Base-by-base conservation (phyloP, 2,888 invertebrate species). In the Dugesia japonica region DNA sequence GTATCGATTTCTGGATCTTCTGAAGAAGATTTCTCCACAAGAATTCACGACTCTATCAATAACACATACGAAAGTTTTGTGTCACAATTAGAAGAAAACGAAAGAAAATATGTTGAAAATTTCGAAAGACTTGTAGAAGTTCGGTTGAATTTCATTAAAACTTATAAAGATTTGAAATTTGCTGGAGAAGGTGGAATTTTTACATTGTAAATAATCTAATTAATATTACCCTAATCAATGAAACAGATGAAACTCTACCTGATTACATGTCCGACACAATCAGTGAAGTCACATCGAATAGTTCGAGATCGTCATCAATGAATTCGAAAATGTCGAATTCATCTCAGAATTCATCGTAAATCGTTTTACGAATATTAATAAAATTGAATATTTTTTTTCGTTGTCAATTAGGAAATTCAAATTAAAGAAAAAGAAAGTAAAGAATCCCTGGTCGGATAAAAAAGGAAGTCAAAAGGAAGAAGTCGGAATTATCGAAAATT, bases 401-500 rank as follows among this genome's bases (percentile, higher is more conserved):
- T n/a, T n/a, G n/a, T n/a, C n/a, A n/a, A 13, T n/a, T 31, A 56
- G 56, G 56, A 56, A 56, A 23, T 20, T 56, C 7, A 56, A 56
- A 23, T 20, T 56, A 7, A 56, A 56, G n/a, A 56, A 56, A n/a
- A 56, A 56, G n/a, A 56, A 56, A 56, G n/a, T 23, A 23, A 56
- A 56, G n/a, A 56, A 56, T 20, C 20, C n/a, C 7, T 56, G 56
- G 56, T 56, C 56, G 7, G 56, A 56, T n/a, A 56, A 56, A 56
- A 56, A 56, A 56, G 56, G 56, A 20, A 56, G 56, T n/a, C 56
- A 56, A 23, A 56, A 56, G 23, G 56, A 56, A 56, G 56, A 56
- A 23, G 56, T 56, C 20, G 56, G 56, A 13, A 1, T 56, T 4
- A 20, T 56, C 7, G 56, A 56, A 23, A 56, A 56, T 56, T n/a